These are phyloP conservation scores for Climacteris rufus DNA, from an alignment of 2,113 vertebrate species.

Conservation along the genomic window DNA sequence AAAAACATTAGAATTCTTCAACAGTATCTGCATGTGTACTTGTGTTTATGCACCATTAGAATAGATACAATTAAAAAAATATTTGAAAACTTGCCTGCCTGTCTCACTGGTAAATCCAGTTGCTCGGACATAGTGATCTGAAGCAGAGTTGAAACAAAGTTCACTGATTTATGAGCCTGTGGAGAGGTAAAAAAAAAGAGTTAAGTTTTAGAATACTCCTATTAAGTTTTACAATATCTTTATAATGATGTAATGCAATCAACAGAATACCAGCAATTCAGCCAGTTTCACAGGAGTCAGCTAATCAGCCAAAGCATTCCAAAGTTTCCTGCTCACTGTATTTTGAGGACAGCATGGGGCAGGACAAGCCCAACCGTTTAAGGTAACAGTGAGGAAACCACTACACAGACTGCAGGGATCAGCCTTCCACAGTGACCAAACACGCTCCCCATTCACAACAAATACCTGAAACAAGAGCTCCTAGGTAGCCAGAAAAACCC, in stretches of 20 bases:
- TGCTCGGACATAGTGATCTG: slow-evolving; percentile 98
- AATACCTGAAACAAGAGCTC: not conserved
- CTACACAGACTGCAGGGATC: not conserved
- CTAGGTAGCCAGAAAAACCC: not conserved
- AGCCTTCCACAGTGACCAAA: not conserved
- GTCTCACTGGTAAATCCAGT: slow-evolving; percentile 95
- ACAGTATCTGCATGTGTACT: not conserved
- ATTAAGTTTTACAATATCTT: not conserved
- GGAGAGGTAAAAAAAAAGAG: not conserved
- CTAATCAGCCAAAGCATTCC: not conserved
- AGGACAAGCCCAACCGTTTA: not conserved
- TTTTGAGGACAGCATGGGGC: not conserved
- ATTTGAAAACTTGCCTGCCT: slow-evolving; percentile 86
- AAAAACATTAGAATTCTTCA: not conserved
- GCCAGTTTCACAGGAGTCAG: not conserved
- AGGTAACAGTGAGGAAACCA: not conserved
- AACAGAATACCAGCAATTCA: not conserved
- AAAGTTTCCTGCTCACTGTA: not conserved
- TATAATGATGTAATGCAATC: not conserved
- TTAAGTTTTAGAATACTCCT: not conserved
- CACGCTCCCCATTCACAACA: not conserved
- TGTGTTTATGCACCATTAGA: not conserved
- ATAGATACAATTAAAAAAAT: not conserved
- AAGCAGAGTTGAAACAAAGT: slow-evolving; percentile 95
- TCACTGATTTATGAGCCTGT: slow-evolving; percentile 91